Conservation (phyloP, 2,888 invertebrate genomes). For the Epirrita christyi region DNA sequence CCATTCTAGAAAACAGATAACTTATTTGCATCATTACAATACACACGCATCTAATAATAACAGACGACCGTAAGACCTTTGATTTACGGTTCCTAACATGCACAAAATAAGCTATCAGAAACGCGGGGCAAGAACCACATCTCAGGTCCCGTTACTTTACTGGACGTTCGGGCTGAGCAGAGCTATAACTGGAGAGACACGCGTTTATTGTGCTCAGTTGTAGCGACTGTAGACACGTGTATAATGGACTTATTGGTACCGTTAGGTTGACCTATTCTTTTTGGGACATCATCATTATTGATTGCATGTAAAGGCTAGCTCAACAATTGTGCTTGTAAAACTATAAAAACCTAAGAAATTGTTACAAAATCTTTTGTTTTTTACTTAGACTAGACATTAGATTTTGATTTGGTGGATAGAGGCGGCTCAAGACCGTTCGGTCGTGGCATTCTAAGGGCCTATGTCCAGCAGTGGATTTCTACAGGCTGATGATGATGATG, state of each 20-base stretch:
- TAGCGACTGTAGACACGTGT: slow-evolving; percentile 5
- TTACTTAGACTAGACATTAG: neutral
- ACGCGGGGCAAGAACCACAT: slow-evolving; percentile 47
- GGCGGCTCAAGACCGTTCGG: no score
- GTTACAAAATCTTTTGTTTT: neutral
- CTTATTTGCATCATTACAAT: neutral
- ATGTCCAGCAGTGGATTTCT: no score
- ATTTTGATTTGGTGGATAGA: no score
- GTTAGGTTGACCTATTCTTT: slow-evolving; percentile 5
- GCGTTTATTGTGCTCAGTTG: slow-evolving; percentile 9
- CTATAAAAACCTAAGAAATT: slow-evolving; percentile 1
- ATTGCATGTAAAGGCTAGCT: neutral
- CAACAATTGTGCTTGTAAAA: neutral
- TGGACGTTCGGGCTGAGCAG: slow-evolving; percentile 37
- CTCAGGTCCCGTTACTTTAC: slow-evolving; percentile 54
- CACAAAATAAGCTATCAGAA: slow-evolving; percentile 34
- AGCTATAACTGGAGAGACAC: slow-evolving; percentile 31
- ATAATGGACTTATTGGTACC: neutral
- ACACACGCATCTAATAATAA: slow-evolving; percentile 9
- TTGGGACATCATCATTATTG: slow-evolving; percentile 1
- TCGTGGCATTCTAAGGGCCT: no score
- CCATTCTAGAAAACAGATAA: neutral
- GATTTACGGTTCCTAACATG: slow-evolving; percentile 34
- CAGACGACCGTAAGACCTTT: slow-evolving; percentile 11
- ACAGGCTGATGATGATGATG: no score